Percentiles rank a stretch among this genome's conserved stretches.
Conservation (phyloP, 2,888 invertebrate genomes). For the Epicampocera succincta region DNA sequence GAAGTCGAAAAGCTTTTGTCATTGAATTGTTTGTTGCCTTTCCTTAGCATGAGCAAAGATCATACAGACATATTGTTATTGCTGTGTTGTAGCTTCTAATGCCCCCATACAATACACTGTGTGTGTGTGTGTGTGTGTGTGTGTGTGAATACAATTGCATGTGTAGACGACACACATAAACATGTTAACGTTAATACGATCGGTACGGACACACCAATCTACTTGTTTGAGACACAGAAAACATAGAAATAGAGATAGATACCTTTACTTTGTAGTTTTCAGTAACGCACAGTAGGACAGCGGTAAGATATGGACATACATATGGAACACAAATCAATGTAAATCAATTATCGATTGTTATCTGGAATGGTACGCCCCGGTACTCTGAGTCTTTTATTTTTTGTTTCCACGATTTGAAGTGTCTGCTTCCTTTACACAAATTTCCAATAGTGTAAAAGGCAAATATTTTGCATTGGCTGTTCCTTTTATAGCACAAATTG, state of each 20-base stretch:
- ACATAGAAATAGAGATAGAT: slow-evolving; percentile 50
- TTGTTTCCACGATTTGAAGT: no score
- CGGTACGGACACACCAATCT: slow-evolving; percentile 48
- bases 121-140: no score
- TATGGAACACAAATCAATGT: no score
- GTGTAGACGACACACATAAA: slow-evolving; percentile 9
- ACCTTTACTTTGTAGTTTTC: slow-evolving; percentile 54
- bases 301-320: neutral
- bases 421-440: no score
- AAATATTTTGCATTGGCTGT: no score
- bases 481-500: no score
- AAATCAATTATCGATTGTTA: no score
- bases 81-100: slow-evolving; percentile 58
- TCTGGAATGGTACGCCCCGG: no score
- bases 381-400: no score
- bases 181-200: slow-evolving; percentile 25
- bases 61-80: slow-evolving; percentile 50
- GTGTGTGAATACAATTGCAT: neutral
- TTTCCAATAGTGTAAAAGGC: no score
- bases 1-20: slow-evolving; percentile 66
- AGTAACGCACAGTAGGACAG: slow-evolving; percentile 30
- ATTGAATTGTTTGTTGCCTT: slow-evolving; percentile 67
- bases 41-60: slow-evolving; percentile 67
- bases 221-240: slow-evolving; percentile 15
- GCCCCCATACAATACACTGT: slow-evolving; percentile 49